Conservation (phyloP, 2,797 vertebrate species). For the Danio choprae region DNA sequence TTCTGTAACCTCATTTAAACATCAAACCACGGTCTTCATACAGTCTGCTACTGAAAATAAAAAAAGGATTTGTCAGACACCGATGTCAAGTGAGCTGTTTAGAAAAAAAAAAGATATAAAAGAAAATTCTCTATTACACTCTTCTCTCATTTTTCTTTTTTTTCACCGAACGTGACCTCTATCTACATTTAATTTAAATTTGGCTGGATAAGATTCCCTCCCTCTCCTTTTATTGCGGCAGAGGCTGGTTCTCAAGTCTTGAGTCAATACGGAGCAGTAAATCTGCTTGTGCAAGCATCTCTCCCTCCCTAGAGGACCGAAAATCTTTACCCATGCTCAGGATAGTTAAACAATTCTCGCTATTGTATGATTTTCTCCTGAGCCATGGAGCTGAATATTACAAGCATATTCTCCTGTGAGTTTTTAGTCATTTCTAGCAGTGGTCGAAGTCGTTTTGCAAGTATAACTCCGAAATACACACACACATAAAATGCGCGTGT, state of each 20-base stretch:
- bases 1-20: conserved; percentile 35
- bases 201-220: conserved; percentile 55
- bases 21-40: conserved; percentile 20
- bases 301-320: conserved; percentile 62
- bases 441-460: conserved; percentile 53
- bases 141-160: conserved; percentile 16
- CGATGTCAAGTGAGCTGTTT: conserved; percentile 43
- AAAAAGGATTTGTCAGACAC: conserved; percentile 22
- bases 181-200: conserved; percentile 60
- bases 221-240: conserved; percentile 57
- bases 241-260: conserved; percentile 69
- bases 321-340: conserved; percentile 65
- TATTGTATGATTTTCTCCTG: conserved; percentile 60
- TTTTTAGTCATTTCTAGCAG: conserved; percentile 50
- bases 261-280: conserved; percentile 77
- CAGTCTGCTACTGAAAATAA: not conserved
- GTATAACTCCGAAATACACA: conserved; percentile 27
- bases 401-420: conserved; percentile 52
- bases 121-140: not conserved
- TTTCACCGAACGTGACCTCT: conserved; percentile 51
- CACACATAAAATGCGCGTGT: not conserved
- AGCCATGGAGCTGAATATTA: conserved; percentile 60
- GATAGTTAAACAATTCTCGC: conserved; percentile 76
- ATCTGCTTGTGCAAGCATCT: conserved; percentile 78
- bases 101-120: conserved; percentile 16